These are phyloP conservation scores for Phoenicopterus ruber DNA, from an alignment of 2,113 vertebrate genomes.

Conservation along the genomic window DNA sequence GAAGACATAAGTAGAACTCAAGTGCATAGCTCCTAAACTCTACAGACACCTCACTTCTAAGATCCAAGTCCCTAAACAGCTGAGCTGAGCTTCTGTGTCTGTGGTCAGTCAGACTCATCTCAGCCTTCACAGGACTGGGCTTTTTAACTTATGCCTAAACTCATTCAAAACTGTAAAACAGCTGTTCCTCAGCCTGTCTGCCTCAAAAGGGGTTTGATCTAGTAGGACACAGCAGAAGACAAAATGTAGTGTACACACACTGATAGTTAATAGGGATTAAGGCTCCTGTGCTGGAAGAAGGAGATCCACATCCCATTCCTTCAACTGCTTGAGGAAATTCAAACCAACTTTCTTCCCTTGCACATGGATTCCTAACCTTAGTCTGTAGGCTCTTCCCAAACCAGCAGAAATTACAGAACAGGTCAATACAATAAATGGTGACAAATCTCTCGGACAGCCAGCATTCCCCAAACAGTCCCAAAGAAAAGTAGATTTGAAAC, in stretches of 20 bases:
- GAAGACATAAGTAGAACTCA: neutral
- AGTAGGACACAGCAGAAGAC: neutral
- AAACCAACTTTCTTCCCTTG: neutral
- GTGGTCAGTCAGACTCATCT: neutral
- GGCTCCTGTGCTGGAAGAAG: neutral
- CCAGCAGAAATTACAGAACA: neutral
- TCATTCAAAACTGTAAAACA: neutral
- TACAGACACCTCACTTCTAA: neutral
- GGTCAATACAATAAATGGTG: neutral
- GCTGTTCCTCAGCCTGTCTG: neutral
- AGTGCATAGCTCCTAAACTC: neutral
- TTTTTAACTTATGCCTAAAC: neutral
- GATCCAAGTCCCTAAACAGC: neutral
- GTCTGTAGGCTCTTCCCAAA: neutral
- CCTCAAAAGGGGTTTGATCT: neutral
- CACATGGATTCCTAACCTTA: neutral
- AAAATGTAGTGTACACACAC: fast-evolving
- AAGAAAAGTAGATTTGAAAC: neutral
- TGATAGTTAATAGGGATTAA: neutral
- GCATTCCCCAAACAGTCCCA: fast-evolving
- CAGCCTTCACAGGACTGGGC: neutral
- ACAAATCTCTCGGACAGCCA: neutral
- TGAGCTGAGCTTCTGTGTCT: neutral
- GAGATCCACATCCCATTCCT: neutral
- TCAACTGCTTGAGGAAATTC: neutral